A percentile compares a stretch with the other conserved stretches of the same genome.
phyloP scores from a whole-genome alignment of 2,113 vertebrate genomes.

The Rallus limicola region DNA sequence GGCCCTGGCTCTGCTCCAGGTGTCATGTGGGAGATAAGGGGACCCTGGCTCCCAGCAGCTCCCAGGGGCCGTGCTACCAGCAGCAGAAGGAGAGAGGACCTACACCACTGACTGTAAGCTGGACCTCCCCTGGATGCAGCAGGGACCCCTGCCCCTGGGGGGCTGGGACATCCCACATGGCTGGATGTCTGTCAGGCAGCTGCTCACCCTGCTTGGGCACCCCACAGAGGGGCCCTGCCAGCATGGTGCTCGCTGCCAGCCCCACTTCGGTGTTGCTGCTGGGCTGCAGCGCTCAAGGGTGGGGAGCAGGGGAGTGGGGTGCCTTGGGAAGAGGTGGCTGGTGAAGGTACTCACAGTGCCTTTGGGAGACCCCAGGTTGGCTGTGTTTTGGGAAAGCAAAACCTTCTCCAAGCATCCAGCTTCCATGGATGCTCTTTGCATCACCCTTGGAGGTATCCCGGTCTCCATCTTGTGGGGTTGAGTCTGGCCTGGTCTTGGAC shows the following conservation, averaged over 20 bases:
- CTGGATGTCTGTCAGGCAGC: accelerated
- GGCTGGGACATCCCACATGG: accelerated
- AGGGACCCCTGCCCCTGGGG: not conserved
- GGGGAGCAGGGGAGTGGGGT: not conserved
- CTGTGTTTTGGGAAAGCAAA: accelerated
- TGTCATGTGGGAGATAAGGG: constrained; percentile 41
- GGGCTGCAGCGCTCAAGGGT: not conserved
- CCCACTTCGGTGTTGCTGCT: not conserved
- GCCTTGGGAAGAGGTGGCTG: not conserved
- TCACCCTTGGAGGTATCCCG: accelerated
- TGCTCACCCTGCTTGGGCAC: accelerated
- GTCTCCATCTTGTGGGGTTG: accelerated
- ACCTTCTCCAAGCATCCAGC: not conserved
- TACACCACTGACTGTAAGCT: accelerated
- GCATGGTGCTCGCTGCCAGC: accelerated
- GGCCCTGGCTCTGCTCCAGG: not conserved
- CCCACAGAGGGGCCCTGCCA: accelerated
- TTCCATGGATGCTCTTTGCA: not conserved
- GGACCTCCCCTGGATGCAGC: not conserved
- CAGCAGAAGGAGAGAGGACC: not conserved
- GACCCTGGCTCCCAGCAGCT: not conserved
- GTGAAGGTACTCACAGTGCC: accelerated
- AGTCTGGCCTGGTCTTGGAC: not conserved
- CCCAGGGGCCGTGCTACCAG: accelerated
- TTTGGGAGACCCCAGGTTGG: not conserved